A percentile compares a stretch with the other conserved stretches of the same genome.
phyloP scores from a whole-genome alignment of 2,888 invertebrate species.

The Parasteatoda lunata region DNA sequence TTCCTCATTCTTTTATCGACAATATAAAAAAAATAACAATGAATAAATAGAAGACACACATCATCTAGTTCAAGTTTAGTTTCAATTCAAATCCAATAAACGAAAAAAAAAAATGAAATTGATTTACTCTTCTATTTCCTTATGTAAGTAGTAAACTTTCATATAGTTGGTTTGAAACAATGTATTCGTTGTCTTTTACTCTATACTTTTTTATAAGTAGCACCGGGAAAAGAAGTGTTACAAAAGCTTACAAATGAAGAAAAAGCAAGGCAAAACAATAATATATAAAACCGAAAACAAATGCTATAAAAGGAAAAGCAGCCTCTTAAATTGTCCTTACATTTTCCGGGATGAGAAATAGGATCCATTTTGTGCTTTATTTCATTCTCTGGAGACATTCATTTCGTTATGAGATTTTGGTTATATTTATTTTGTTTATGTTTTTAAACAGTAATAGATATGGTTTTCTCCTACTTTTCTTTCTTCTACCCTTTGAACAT shows the following conservation, averaged over 20 bases:
- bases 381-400: background rate
- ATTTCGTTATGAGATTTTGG: background rate
- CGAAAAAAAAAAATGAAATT: conserved; percentile 21
- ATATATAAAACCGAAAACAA: background rate
- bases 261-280: background rate
- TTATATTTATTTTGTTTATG: background rate
- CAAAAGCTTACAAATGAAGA: background rate
- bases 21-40: too few species aligned
- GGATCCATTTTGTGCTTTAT: background rate
- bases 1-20: too few species aligned
- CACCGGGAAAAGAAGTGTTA: background rate
- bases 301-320: background rate
- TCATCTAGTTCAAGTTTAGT: conserved; percentile 13
- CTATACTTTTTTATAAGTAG: background rate
- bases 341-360: background rate
- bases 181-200: background rate
- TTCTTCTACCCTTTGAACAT: too few species aligned
- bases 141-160: background rate
- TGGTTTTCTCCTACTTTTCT: too few species aligned
- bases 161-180: background rate
- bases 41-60: background rate
- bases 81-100: conserved; percentile 35
- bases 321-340: background rate
- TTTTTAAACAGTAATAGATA: too few species aligned
- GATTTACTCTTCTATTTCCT: conserved; percentile 33